A percentile compares a stretch with the other conserved stretches of the same genome.
These are phyloP conservation scores for Anarhynchus alexandrinus DNA, from an alignment of 2,113 vertebrate genomes.

Conservation along the genomic window DNA sequence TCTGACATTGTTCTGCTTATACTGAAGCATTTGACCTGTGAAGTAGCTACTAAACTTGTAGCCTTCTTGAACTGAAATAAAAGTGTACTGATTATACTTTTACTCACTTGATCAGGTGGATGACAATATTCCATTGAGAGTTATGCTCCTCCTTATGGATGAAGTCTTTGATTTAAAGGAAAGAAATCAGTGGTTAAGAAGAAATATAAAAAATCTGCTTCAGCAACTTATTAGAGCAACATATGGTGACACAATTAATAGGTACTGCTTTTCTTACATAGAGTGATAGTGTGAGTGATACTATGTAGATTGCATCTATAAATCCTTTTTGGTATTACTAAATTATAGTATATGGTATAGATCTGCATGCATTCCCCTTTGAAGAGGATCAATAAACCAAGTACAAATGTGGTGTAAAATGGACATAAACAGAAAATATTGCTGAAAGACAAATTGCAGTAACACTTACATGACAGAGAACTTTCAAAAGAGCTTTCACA, in stretches of 20 bases:
- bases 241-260: slow-evolving; percentile 97
- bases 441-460: neutral
- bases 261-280: slow-evolving; percentile 69
- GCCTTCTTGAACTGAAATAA: neutral
- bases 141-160: slow-evolving; percentile 98
- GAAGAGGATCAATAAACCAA: neutral
- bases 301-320: neutral
- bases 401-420: neutral
- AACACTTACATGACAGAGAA: neutral
- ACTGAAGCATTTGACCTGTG: neutral
- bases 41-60: neutral
- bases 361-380: neutral
- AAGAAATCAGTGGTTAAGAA: slow-evolving; percentile 97
- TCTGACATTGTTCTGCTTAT: neutral
- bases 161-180: slow-evolving; percentile 99
- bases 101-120: slow-evolving; percentile 82
- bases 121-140: slow-evolving; percentile 94
- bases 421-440: neutral
- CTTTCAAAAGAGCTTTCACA: neutral
- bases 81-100: neutral
- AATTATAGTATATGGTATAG: neutral
- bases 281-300: neutral
- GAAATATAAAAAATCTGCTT: slow-evolving; percentile 97
- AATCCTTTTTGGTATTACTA: neutral
- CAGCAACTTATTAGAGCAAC: slow-evolving; percentile 97